phyloP scores from a whole-genome alignment of 2,797 vertebrate genomes.

The Myripristis murdjan region DNA sequence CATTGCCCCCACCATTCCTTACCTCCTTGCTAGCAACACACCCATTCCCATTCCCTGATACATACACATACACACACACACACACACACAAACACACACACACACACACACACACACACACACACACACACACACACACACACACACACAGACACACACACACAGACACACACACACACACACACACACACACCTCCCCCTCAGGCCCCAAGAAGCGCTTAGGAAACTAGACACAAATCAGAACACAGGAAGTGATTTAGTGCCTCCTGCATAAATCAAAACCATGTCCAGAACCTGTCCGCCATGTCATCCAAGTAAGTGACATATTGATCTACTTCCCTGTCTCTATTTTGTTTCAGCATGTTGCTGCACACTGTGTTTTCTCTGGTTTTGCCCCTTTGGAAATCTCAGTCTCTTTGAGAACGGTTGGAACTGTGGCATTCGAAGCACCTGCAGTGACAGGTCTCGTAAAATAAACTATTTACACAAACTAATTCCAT shows the following conservation, averaged over 20 bases:
- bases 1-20: slow-evolving; percentile 72
- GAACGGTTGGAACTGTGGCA: slow-evolving; percentile 30
- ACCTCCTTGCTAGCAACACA: slow-evolving; percentile 70
- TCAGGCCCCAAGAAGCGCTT: slow-evolving; percentile 72
- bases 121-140: too few species aligned
- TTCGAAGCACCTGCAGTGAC: slow-evolving; percentile 19
- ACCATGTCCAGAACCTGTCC: slow-evolving; percentile 80
- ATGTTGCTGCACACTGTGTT: slow-evolving; percentile 37
- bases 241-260: slow-evolving; percentile 85
- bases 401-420: slow-evolving; percentile 40
- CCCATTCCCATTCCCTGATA: slow-evolving; percentile 53
- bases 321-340: slow-evolving; percentile 82
- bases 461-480: not conserved
- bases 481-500: not conserved
- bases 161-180: slow-evolving; percentile 52
- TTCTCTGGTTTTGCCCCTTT: slow-evolving; percentile 34
- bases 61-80: slow-evolving; percentile 47
- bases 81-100: slow-evolving; percentile 39
- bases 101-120: too few species aligned
- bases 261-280: slow-evolving; percentile 82
- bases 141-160: too few species aligned
- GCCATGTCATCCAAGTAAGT: slow-evolving; percentile 75
- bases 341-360: slow-evolving; percentile 76
- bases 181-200: too few species aligned
- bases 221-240: slow-evolving; percentile 84